A percentile compares a stretch with the other conserved stretches of the same genome.
Evolutionary conservation across 2,888 invertebrate genomes (phyloP).

Genomic region (Sphaerophoria rueppellii): DNA sequence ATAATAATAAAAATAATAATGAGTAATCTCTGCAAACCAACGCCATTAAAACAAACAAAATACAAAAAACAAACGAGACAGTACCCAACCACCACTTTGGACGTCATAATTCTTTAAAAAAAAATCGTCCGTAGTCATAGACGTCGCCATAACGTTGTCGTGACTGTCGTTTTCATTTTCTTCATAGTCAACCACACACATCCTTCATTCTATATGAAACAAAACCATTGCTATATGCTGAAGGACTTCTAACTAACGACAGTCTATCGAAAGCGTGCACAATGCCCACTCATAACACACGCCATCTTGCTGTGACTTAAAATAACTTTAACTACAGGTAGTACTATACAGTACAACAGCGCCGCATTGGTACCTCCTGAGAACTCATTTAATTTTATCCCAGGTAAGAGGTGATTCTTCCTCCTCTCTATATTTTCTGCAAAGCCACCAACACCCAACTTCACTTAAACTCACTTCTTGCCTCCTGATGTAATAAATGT

Average conservation of each 20-base stretch:
- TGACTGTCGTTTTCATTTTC: not conserved
- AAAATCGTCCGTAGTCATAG: slow-evolving; percentile 9
- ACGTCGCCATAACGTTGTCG: not conserved
- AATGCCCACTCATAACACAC: slow-evolving; percentile 70
- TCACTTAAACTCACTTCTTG: slow-evolving; percentile 9
- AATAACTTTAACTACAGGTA: not conserved
- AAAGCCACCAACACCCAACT: slow-evolving; percentile 1
- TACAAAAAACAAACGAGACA: not conserved
- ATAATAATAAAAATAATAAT: no score
- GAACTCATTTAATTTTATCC: slow-evolving; percentile 59
- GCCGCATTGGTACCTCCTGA: not conserved
- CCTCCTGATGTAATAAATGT: slow-evolving; percentile 48
- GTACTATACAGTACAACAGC: no score
- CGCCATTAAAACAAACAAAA: not conserved
- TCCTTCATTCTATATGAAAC: not conserved
- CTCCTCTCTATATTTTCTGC: no score
- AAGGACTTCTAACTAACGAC: slow-evolving; percentile 60
- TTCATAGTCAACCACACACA: slow-evolving; percentile 19
- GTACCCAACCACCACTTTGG: slow-evolving; percentile 28
- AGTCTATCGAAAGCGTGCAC: slow-evolving; percentile 72
- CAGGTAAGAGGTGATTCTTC: slow-evolving; percentile 14
- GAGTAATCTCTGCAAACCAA: slow-evolving; percentile 30
- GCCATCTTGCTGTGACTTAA: slow-evolving; percentile 40
- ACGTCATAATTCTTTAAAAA: slow-evolving; percentile 56
- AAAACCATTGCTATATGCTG: not conserved